Base-by-base conservation (phyloP, 2,888 invertebrate species). In the Cacoxenus indagator region DNA sequence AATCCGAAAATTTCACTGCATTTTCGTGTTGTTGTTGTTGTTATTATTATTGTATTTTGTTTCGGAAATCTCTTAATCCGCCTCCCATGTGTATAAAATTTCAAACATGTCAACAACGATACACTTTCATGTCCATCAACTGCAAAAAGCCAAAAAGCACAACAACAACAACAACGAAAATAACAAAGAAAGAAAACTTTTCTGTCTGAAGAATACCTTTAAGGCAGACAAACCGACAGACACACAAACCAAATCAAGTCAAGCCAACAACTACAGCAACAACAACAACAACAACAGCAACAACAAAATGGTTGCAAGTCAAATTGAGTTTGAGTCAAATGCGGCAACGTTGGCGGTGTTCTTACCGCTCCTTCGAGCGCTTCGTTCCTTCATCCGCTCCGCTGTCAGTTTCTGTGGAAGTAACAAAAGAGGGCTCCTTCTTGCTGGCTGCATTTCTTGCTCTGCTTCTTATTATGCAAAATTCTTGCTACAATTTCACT, bases 121-220 rank as follows among this genome's bases (percentile, higher is more conserved):
- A 76, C 81, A 77, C 75, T 79, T 75, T 76, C 75, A 74, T 81
- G 83, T 84, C 84, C 82, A 82, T 83, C 83, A 84, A 77, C 57
- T 46, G 24, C 45, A 55, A 48, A 67, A 64, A 64, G 31, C 17
- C 29, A 31, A 45, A 22, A 57, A 68, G 51, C 26, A 54, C 27
- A 64, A 64, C 6, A 29, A 43, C 22, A 54, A 43, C 29, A 37
- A 37, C 17, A 62, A 2, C n/a, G 24, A 27, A 45, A 62, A 45
- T 14, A 26, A 37, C 22, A 59, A 19, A 14, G 26, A 24, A 55
- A 67, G 48, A n/a, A 72, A 37, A 37, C 37, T 67, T 37, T 54
- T 24, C 43, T 43, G 46, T 24, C 9, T 19, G 29, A 17, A 59
- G 59, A 31, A 27, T 59, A 11, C 17, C 24, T 51, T 51, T 19